phyloP scores from a whole-genome alignment of 2,113 vertebrate genomes.

The Gopherus flavomarginatus region DNA sequence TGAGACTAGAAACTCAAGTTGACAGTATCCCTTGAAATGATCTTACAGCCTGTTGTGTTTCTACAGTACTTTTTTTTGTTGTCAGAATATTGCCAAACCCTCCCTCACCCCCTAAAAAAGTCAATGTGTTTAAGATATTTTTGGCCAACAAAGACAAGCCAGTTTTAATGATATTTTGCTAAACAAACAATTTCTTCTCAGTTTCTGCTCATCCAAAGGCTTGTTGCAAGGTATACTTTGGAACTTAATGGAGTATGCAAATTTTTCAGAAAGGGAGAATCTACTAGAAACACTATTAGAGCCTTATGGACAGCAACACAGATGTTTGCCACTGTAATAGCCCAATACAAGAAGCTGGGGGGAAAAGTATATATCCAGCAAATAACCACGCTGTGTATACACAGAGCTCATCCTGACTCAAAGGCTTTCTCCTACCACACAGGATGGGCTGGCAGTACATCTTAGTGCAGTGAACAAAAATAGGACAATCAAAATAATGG shows the following conservation, averaged over 20 bases:
- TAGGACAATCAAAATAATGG: neutral
- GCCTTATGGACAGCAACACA: neutral
- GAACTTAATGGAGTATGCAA: neutral
- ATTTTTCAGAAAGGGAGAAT: neutral
- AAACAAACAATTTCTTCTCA: neutral
- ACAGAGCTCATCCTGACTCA: fast-evolving
- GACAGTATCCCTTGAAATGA: neutral
- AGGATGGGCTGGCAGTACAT: fast-evolving
- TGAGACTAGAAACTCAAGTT: neutral
- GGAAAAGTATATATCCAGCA: neutral
- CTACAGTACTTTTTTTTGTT: fast-evolving
- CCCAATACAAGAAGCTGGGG: neutral
- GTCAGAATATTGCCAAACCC: too few species aligned
- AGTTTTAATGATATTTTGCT: neutral
- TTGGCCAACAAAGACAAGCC: neutral
- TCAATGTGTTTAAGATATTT: neutral
- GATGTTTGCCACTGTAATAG: neutral
- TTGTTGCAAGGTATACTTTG: neutral
- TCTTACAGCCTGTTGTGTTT: fast-evolving
- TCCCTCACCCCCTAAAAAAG: neutral
- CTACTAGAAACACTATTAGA: neutral
- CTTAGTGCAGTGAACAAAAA: neutral
- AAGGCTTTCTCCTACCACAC: too few species aligned
- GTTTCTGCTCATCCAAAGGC: neutral
- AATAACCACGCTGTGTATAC: fast-evolving